phyloP scores from a whole-genome alignment of 2,113 vertebrate species.

The Cygnus buccinator region DNA sequence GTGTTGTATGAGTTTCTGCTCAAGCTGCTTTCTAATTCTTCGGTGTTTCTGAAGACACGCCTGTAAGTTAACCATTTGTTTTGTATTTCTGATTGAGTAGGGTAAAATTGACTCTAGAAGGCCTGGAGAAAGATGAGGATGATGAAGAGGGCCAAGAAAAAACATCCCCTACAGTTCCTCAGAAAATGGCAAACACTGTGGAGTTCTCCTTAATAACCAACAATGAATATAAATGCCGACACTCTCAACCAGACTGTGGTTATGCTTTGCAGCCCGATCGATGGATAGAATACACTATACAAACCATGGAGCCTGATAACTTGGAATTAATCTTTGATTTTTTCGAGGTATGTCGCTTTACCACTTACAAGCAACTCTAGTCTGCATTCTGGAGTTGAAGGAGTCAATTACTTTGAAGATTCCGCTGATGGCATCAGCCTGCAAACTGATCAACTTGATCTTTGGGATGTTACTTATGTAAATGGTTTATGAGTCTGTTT shows the following conservation, averaged over 20 bases:
- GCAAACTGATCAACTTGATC: not conserved
- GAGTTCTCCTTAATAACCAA: slow-evolving; percentile 91
- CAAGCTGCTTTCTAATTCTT: not conserved
- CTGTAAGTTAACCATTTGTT: not conserved
- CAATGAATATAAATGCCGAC: slow-evolving; percentile 86
- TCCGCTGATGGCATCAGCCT: not conserved
- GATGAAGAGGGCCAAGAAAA: slow-evolving; percentile 80
- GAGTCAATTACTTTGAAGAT: not conserved
- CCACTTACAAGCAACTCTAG: not conserved
- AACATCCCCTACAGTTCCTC: slow-evolving; percentile 72
- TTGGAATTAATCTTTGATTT: slow-evolving; percentile 96
- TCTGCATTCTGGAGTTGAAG: not conserved
- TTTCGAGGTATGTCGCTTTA: slow-evolving; percentile 86
- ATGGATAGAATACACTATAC: slow-evolving; percentile 96
- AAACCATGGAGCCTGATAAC: slow-evolving; percentile 97
- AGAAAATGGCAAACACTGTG: slow-evolving; percentile 89
- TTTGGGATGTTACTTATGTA: not conserved
- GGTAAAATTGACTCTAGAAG: slow-evolving; percentile 91
- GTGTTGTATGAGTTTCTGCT: not conserved
- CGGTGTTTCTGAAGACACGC: not conserved
- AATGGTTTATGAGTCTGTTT: not conserved
- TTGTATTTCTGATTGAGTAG: slow-evolving; percentile 59
- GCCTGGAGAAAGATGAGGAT: slow-evolving; percentile 87
- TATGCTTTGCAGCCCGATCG: slow-evolving; percentile 86
- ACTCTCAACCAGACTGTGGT: slow-evolving; percentile 94